Base-by-base conservation (phyloP, 2,797 vertebrate genomes). In the Garrulus glandarius region DNA sequence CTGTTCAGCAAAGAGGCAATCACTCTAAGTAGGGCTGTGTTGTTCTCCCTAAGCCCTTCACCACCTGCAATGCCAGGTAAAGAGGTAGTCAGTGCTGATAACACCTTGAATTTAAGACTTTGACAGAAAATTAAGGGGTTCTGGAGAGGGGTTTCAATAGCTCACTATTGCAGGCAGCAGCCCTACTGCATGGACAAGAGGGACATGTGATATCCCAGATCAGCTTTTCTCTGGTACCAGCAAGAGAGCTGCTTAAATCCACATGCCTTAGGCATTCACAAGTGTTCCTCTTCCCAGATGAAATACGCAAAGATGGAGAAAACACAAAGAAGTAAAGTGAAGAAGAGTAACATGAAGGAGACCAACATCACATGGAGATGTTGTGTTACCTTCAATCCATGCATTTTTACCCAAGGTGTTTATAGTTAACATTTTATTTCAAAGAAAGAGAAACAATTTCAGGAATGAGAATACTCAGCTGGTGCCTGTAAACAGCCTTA, bases 391-490 rank as follows among this genome's bases (percentile, higher is more conserved):
- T 49, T 81, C 34, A 56, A 63, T 82, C 9, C 26, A 57, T 37
- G 39, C 24, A 61, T 80, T 84, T 75, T 64, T 89, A 80, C 29
- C 39, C 23, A 23, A 50, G 8, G 19, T 79, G 43, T 85, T 85
- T 57, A 53, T n/a, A 83, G 36, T 60, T 87, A 60, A 75, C 64
- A 21, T 52, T 87, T n/a, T 20, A 37, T 77, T 96, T 92, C 71
- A 87, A 83, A 77, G 67, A 81, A 78, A 86, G 17, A 5, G 18
- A 85, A 91, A 84, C 36, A 71, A 24, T 64, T 93, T 93, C n/a
- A 86, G 64, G 43, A 91, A 95, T n/a, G 53, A 83, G 86, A 71
- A 78, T 32, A 68, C 23, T 69, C 50, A 89, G 49, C 41, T 78
- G 56, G 36, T 1, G 0, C 34, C 52, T 11, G 61, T 78, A 89